Evolutionary conservation across 2,888 invertebrate genomes (phyloP).

Genomic region (Agrotis ipsilon): DNA sequence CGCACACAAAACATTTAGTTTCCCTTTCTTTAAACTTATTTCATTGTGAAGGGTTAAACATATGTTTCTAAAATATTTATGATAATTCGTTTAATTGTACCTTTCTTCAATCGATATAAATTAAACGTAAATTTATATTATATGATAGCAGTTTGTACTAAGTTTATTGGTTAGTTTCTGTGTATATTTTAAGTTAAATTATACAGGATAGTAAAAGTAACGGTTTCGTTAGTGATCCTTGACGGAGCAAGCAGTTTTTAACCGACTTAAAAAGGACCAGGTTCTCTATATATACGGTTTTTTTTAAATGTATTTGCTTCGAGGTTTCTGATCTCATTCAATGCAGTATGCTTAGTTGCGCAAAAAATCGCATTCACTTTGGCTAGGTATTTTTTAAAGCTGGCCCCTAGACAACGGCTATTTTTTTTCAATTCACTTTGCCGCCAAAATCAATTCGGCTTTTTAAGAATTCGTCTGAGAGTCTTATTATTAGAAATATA

Average conservation of each 20-base stretch:
- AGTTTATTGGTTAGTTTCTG: conserved; percentile 28
- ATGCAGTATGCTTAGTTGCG: too few relatives aligned
- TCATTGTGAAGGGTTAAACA: conserved; percentile 72
- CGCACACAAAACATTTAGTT: conserved; percentile 63
- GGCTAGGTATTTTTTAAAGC: too few relatives aligned
- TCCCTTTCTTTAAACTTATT: conserved; percentile 71
- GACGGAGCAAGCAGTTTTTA: neutral
- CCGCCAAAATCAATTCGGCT: too few relatives aligned
- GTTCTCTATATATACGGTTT: too few relatives aligned
- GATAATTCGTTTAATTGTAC: conserved; percentile 76
- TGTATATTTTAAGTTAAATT: conserved; percentile 40
- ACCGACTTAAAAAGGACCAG: too few relatives aligned
- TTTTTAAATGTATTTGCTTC: too few relatives aligned
- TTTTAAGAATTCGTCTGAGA: too few relatives aligned
- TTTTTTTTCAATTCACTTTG: too few relatives aligned
- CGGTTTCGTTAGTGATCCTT: conserved; percentile 3
- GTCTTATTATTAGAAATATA: too few relatives aligned
- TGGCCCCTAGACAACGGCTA: too few relatives aligned
- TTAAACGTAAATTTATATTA: conserved; percentile 26
- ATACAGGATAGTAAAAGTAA: conserved; percentile 1
- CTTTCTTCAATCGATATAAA: conserved; percentile 61
- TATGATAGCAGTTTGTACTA: conserved; percentile 1
- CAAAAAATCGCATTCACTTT: too few relatives aligned
- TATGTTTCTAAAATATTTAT: conserved; percentile 67
- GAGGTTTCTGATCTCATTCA: too few relatives aligned